phyloP scores from a whole-genome alignment of 2,888 invertebrate species.

The Melolontha melolontha region DNA sequence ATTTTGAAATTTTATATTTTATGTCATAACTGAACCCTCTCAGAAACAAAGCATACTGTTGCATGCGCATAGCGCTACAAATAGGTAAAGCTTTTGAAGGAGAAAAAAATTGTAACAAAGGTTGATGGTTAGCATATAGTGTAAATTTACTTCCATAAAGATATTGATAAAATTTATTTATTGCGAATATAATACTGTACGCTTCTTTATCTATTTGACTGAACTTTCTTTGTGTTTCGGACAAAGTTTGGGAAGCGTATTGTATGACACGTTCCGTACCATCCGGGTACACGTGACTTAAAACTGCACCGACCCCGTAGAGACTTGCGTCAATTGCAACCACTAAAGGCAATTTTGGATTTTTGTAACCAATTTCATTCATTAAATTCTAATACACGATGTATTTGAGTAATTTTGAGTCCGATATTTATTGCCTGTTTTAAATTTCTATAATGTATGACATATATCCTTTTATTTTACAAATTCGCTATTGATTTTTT shows the following conservation, averaged over 20 bases:
- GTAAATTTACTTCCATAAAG: conserved; percentile 34
- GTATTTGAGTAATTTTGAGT: too few species aligned
- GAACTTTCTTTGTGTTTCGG: conserved; percentile 53
- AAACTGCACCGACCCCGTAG: too few species aligned
- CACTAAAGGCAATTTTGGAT: too few species aligned
- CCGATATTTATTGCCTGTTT: too few species aligned
- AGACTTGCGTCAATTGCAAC: conserved; percentile 12
- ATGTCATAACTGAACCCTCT: conserved; percentile 35
- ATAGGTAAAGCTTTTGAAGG: conserved; percentile 35
- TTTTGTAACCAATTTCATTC: too few species aligned
- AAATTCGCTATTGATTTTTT: too few species aligned
- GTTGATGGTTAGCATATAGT: conserved; percentile 40
- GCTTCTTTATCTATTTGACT: conserved; percentile 37
- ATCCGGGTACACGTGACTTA: too few species aligned
- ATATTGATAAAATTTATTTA: conserved; percentile 31
- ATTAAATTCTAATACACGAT: too few species aligned
- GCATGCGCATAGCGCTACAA: conserved; percentile 36
- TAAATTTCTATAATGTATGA: too few species aligned
- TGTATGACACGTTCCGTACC: conserved; percentile 60
- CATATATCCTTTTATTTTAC: too few species aligned
- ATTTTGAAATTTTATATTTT: conserved; percentile 39
- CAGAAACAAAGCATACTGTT: conserved; percentile 40
- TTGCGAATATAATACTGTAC: conserved; percentile 36
- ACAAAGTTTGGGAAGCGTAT: conserved; percentile 58
- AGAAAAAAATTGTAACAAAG: conserved; percentile 38